These are phyloP conservation scores for Pseudomyrmex flavicornis DNA, from an alignment of 1,140 invertebrate genomes.

Conservation along the genomic window DNA sequence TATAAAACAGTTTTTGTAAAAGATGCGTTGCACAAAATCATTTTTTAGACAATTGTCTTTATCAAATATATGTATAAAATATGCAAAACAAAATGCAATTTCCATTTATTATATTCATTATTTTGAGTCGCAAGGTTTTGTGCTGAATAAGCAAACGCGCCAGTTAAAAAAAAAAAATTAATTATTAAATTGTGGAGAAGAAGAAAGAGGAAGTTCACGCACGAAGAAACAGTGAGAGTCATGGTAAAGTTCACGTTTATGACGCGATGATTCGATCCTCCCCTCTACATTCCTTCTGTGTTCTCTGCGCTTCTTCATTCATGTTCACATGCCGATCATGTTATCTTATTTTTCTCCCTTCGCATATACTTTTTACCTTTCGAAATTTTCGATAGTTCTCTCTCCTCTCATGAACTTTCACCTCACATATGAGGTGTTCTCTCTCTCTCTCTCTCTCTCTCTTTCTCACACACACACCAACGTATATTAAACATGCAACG, in stretches of 20 bases:
- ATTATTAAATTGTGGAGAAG: background rate
- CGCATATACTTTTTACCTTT: slow-evolving; percentile 2
- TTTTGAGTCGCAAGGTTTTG: background rate
- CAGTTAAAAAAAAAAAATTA: slow-evolving; percentile 10
- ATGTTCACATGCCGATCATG: slow-evolving; percentile 5
- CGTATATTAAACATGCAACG: slow-evolving; percentile 21
- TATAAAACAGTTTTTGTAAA: background rate
- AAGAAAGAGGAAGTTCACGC: background rate
- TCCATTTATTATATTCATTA: background rate
- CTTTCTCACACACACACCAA: background rate
- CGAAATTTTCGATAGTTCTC: slow-evolving; percentile 24
- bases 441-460: too few species aligned
- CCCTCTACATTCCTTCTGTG: too few species aligned
- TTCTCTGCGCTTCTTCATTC: slow-evolving; percentile 33
- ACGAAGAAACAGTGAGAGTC: slow-evolving; percentile 26
- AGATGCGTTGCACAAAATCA: too few species aligned
- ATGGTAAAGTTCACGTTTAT: slow-evolving; percentile 41
- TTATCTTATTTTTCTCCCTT: background rate
- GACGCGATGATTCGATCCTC: slow-evolving; percentile 1
- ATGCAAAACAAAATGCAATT: background rate
- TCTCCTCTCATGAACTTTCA: slow-evolving; percentile 6
- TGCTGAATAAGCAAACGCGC: background rate
- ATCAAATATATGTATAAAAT: background rate
- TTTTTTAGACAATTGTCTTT: too few species aligned
- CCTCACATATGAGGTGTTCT: background rate